These are phyloP conservation scores for Apocrypta bakeri DNA, from an alignment of 1,140 invertebrate genomes.

Conservation along the genomic window DNA sequence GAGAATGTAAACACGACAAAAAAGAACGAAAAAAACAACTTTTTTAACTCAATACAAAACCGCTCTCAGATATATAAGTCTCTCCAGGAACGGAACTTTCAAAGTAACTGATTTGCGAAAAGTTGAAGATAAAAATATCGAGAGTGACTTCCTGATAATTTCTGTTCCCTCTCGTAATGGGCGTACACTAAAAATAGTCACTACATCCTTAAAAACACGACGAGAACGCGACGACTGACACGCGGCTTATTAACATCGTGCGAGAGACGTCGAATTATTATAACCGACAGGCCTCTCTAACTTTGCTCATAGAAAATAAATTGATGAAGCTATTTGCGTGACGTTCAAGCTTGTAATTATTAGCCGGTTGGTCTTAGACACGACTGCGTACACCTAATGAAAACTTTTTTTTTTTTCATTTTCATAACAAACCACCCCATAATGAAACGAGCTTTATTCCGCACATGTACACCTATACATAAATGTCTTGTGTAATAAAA, in stretches of 20 bases:
- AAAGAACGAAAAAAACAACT: no score
- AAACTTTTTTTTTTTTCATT: neutral
- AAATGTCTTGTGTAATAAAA: no score
- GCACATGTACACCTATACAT: no score
- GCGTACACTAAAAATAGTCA: neutral
- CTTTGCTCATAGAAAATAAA: slow-evolving; percentile 27
- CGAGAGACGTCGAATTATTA: neutral
- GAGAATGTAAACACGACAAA: no score
- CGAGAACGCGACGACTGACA: slow-evolving; percentile 10
- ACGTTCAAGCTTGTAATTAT: neutral
- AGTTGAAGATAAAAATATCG: no score
- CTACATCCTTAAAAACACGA: neutral
- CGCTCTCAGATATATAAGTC: no score
- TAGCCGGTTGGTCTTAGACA: no score
- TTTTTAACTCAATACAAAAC: no score
- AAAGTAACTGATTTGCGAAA: no score
- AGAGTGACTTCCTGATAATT: neutral
- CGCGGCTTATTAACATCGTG: neutral
- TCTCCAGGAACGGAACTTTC: no score
- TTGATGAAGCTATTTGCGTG: neutral
- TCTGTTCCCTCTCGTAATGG: neutral
- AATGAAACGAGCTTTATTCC: no score
- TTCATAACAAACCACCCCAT: no score
- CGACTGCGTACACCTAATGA: neutral
- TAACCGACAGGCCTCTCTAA: neutral